A percentile compares a stretch with the other conserved stretches of the same genome.
Conservation (phyloP, 1,140 invertebrate species). For the Panagrolaimus sp. region DNA sequence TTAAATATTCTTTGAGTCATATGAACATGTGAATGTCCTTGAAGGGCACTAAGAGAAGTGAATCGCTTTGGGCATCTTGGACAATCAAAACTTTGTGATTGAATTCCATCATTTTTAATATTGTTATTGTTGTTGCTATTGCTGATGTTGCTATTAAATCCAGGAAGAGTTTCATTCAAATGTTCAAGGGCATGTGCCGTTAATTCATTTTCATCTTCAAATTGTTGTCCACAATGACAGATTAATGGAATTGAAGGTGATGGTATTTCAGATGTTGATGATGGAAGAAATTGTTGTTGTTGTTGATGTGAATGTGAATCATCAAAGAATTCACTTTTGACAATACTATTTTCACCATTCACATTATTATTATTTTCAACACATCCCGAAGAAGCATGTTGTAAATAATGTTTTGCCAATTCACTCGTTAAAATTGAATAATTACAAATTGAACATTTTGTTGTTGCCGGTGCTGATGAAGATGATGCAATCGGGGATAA, state of each 20-base stretch:
- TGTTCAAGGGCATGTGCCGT: constrained; percentile 32
- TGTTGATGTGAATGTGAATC: neutral
- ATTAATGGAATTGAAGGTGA: constrained; percentile 3
- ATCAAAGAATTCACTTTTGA: too few species aligned
- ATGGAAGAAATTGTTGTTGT: neutral
- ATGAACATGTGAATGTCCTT: constrained; percentile 28
- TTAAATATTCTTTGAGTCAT: constrained; percentile 20
- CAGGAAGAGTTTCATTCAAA: constrained; percentile 25
- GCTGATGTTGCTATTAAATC: neutral
- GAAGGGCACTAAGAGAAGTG: constrained; percentile 25
- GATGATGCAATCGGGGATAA: neutral
- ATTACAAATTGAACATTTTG: constrained; percentile 24
- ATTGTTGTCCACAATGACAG: constrained; percentile 35
- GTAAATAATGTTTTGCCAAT: constrained; percentile 1
- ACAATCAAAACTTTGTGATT: constrained; percentile 13
- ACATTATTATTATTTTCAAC: too few species aligned
- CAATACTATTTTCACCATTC: too few species aligned
- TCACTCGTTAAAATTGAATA: constrained; percentile 12
- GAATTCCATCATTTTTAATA: too few species aligned
- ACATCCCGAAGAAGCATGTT: neutral
- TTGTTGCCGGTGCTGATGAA: neutral
- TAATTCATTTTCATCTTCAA: constrained; percentile 28
- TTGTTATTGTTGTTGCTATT: constrained; percentile 2
- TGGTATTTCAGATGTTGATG: neutral
- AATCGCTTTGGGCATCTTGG: constrained; percentile 27